Evolutionary conservation across 2,888 invertebrate species (phyloP).

Genomic region (Xylophagus ater): DNA sequence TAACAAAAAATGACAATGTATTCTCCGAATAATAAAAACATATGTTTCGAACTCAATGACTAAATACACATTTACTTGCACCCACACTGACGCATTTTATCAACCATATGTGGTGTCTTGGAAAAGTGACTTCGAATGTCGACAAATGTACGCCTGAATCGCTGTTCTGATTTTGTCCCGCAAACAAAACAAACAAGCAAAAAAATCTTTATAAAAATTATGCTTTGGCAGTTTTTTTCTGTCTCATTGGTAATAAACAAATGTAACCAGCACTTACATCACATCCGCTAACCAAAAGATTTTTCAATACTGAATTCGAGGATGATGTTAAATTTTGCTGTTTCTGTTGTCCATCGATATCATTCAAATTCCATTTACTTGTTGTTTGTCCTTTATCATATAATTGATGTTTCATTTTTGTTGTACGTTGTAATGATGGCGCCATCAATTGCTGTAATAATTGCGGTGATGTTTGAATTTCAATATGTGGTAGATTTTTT

Average conservation of each 20-base stretch:
- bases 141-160: too few species aligned
- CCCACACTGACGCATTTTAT: too few species aligned
- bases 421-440: constrained; percentile 32
- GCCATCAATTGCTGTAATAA: constrained; percentile 50
- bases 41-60: too few species aligned
- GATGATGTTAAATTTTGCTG: constrained; percentile 32
- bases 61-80: too few species aligned
- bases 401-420: too few species aligned
- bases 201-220: too few species aligned
- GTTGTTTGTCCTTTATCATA: constrained; percentile 32
- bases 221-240: constrained; percentile 40
- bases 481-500: constrained; percentile 26
- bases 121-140: too few species aligned
- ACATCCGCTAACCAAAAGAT: constrained; percentile 89
- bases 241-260: constrained; percentile 63
- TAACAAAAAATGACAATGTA: too few species aligned
- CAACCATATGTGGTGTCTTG: too few species aligned
- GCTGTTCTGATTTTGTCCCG: too few species aligned
- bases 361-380: constrained; percentile 33
- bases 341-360: constrained; percentile 33
- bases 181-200: too few species aligned
- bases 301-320: constrained; percentile 65
- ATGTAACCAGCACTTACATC: constrained; percentile 88
- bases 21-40: too few species aligned
- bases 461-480: constrained; percentile 38